Conservation (phyloP, 2,113 vertebrate genomes). For the Bucco capensis region DNA sequence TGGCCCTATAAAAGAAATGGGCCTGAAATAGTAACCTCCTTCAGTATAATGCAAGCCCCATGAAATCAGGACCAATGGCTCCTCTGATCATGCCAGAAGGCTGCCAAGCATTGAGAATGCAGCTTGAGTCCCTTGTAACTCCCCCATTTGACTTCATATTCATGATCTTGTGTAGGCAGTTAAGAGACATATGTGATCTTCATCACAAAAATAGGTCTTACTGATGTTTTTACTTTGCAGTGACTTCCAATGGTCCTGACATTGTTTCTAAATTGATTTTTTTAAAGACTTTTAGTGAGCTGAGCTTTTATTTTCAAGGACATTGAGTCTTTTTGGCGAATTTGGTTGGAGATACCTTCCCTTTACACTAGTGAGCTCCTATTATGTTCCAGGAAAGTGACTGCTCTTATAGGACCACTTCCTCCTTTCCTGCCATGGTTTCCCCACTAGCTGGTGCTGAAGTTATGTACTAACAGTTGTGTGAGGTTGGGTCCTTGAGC, state of each 20-base stretch:
- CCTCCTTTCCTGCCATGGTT: neutral
- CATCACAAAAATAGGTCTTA: neutral
- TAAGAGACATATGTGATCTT: neutral
- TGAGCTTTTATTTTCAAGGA: neutral
- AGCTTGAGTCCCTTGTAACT: neutral
- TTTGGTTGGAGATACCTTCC: neutral
- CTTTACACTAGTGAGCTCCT: neutral
- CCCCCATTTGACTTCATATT: neutral
- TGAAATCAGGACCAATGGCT: conserved; percentile 2
- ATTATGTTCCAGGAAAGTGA: neutral
- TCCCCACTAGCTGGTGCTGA: neutral
- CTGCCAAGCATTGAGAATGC: neutral
- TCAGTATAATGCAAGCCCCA: neutral
- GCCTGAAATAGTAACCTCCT: conserved; percentile 37
- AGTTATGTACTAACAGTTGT: neutral
- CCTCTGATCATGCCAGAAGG: conserved; percentile 8
- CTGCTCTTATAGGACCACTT: neutral
- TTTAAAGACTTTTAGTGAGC: neutral
- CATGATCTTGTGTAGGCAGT: neutral
- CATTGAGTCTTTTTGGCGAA: neutral
- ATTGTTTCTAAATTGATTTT: neutral
- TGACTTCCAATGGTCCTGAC: neutral
- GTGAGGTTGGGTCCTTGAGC: neutral
- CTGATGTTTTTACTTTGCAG: neutral
- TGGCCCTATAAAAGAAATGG: neutral